These are phyloP conservation scores for Tachyglossus aculeatus DNA, from an alignment of 2,797 vertebrate genomes.

Conservation along the genomic window DNA sequence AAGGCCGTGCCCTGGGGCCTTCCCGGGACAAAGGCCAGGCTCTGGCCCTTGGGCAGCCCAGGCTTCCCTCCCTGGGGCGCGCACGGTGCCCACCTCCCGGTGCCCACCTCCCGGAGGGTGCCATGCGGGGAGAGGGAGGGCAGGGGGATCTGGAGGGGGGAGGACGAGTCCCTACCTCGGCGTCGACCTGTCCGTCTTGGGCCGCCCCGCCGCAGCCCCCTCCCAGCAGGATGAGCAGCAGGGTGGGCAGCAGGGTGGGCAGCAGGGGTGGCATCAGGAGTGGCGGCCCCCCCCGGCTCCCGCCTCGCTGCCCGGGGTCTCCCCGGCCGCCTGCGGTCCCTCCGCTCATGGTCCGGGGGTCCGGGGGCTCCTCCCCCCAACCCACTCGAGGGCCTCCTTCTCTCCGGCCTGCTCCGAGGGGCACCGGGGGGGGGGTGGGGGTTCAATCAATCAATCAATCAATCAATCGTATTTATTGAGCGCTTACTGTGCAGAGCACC, in stretches of 20 bases:
- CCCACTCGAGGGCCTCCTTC: too few species aligned
- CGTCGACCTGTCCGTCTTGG: slow-evolving; percentile 50
- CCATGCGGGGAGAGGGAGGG: not conserved
- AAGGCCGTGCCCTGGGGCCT: not conserved
- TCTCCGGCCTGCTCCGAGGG: too few species aligned
- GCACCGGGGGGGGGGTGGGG: too few species aligned
- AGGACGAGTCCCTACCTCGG: slow-evolving; percentile 54
- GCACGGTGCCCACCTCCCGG: not conserved
- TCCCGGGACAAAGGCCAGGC: not conserved
- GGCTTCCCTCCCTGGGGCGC: not conserved
- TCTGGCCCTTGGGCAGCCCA: not conserved
- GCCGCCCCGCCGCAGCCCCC: slow-evolving; percentile 39
- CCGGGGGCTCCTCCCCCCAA: too few species aligned
- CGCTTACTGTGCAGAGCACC: too few species aligned
- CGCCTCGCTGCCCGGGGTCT: too few species aligned
- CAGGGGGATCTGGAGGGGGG: not conserved
- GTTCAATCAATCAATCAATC: too few species aligned
- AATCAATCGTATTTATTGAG: too few species aligned
- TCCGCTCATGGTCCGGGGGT: too few species aligned
- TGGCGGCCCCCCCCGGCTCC: slow-evolving; percentile 12
- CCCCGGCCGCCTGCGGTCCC: too few species aligned
- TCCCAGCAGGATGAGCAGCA: slow-evolving; percentile 40
- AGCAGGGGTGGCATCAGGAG: slow-evolving; percentile 27
- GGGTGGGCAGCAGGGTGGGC: slow-evolving; percentile 37
- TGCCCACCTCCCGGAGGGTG: not conserved